A percentile compares a stretch with the other conserved stretches of the same genome.
These are phyloP conservation scores for Harpegnathos saltator DNA, from an alignment of 1,140 invertebrate genomes.

Conservation along the genomic window DNA sequence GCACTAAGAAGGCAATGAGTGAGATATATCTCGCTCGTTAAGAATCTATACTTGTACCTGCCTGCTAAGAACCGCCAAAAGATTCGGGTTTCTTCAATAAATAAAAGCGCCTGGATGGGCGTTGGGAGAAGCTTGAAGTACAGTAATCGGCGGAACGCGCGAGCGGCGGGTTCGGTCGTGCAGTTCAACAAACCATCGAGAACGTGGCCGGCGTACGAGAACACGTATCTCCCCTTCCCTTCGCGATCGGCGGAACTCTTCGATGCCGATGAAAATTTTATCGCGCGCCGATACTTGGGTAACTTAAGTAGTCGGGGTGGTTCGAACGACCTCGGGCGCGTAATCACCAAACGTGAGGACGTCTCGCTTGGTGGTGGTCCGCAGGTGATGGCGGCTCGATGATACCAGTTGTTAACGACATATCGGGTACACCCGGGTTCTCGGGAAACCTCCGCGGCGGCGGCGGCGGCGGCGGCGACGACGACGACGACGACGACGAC, in stretches of 20 bases:
- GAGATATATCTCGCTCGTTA: too few species aligned
- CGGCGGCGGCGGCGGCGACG: too few species aligned
- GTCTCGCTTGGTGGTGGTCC: slow-evolving; percentile 39
- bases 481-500: not conserved
- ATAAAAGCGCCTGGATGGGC: not conserved
- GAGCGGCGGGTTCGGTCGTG: slow-evolving; percentile 9
- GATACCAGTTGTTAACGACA: slow-evolving; percentile 22
- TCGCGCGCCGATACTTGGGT: not conserved
- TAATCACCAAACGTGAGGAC: slow-evolving; percentile 45
- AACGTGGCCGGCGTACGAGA: slow-evolving; percentile 35
- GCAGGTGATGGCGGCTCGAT: slow-evolving; percentile 51
- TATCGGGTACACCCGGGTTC: not conserved
- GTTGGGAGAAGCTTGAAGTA: too few species aligned
- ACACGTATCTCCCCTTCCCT: not conserved
- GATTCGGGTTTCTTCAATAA: not conserved
- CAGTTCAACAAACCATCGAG: slow-evolving; percentile 14
- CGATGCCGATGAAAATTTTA: slow-evolving; percentile 40
- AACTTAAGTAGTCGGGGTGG: not conserved
- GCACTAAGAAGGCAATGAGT: too few species aligned
- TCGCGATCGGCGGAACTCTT: not conserved
- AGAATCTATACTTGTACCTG: too few species aligned
- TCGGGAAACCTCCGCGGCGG: not conserved
- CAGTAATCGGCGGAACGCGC: slow-evolving; percentile 1
- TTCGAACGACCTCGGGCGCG: not conserved
- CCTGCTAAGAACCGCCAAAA: too few species aligned